These are phyloP conservation scores for Turritopsis dohrnii DNA, from an alignment of 30 jellyfish, hydroid and myxozoan species.

Conservation along the genomic window DNA sequence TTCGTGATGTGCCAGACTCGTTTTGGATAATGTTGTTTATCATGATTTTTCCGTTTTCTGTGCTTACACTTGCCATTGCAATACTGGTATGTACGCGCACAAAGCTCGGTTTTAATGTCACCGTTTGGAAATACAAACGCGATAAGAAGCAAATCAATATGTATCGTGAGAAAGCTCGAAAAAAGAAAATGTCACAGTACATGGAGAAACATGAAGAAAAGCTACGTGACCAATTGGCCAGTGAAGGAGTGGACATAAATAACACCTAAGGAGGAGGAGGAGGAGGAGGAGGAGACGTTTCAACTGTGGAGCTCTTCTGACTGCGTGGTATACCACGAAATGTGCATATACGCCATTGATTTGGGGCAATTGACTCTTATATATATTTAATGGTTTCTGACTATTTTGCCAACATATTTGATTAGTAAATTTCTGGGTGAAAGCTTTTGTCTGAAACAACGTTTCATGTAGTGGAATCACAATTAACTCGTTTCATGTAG, in stretches of 20 bases:
- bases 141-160: background rate
- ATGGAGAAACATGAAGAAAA: constrained; percentile 1
- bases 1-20: background rate
- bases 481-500: no score
- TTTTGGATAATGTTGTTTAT: background rate
- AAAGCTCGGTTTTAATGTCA: background rate
- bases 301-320: no score
- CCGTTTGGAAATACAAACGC: background rate
- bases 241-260: constrained; percentile 6
- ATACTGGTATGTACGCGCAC: background rate
- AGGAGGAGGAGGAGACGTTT: no score
- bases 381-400: no score
- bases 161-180: background rate
- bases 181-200: background rate
- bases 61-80: background rate
- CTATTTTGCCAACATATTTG: no score
- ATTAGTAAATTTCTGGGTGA: no score
- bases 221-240: background rate
- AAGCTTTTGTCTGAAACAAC: no score
- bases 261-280: background rate
- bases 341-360: no score
- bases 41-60: background rate
- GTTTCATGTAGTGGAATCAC: no score
- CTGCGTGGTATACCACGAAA: no score
- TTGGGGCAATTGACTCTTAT: no score